phyloP scores from a whole-genome alignment of 2,797 vertebrate genomes.

The Chromobotia macracanthus region DNA sequence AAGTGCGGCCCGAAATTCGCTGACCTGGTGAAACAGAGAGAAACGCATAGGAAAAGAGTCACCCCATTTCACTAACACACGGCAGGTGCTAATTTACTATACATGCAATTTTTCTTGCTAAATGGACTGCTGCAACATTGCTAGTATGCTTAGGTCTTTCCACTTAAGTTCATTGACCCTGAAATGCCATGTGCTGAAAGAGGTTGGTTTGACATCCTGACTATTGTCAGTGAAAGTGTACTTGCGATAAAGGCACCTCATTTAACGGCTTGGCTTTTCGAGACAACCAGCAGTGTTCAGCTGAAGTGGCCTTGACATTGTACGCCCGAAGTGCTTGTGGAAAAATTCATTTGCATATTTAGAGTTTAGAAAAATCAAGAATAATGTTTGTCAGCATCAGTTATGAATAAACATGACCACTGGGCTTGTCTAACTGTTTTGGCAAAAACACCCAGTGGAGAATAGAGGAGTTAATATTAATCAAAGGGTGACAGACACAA shows the following conservation, averaged over 20 bases:
- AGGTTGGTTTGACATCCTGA: constrained; percentile 45
- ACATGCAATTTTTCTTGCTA: neutral
- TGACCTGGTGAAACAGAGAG: neutral
- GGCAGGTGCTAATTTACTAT: constrained; percentile 1
- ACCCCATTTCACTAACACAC: neutral
- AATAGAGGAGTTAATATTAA: constrained; percentile 51
- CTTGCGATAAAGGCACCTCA: constrained; percentile 43
- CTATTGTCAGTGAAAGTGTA: constrained; percentile 13
- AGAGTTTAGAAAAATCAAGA: constrained; percentile 22
- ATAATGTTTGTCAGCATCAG: constrained; percentile 5
- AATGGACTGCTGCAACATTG: neutral
- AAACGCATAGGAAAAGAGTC: neutral
- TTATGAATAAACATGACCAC: constrained; percentile 50
- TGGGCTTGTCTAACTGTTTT: constrained; percentile 35
- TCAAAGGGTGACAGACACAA: constrained; percentile 39
- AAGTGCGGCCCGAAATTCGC: neutral
- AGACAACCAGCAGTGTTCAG: constrained; percentile 8
- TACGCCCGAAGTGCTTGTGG: constrained; percentile 21
- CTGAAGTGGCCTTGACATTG: constrained; percentile 31
- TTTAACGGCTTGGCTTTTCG: constrained; percentile 20
- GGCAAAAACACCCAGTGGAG: constrained; percentile 29
- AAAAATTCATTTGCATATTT: constrained; percentile 46
- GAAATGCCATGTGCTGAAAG: constrained; percentile 21
- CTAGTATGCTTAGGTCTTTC: neutral
- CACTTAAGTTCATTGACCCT: constrained; percentile 41